Percentiles rank a stretch among this genome's conserved stretches.
phyloP scores from a whole-genome alignment of 1,140 invertebrate genomes.

The Panagrolaimus sp. region DNA sequence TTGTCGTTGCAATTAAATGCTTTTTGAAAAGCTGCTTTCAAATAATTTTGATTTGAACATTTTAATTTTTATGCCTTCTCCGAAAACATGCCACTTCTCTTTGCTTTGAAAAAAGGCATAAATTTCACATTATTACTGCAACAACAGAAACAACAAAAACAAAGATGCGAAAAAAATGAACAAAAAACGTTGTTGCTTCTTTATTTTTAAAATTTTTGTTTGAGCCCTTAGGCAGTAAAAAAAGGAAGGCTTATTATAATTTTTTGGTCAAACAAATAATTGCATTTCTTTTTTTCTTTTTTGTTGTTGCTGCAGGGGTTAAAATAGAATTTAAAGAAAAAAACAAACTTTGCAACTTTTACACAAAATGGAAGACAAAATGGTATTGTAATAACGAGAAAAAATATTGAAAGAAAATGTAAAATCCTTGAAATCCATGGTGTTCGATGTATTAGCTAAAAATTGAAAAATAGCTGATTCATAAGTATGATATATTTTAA shows the following conservation, averaged over 20 bases:
- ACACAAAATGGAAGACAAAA: conserved; percentile 55
- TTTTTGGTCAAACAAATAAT: not conserved
- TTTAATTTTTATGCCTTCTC: too few species aligned
- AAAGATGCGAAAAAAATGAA: not conserved
- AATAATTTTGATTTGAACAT: conserved; percentile 14
- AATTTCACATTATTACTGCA: too few species aligned
- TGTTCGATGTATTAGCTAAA: conserved; percentile 33
- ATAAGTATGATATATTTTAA: not conserved
- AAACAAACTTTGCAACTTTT: conserved; percentile 50
- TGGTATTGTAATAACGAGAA: conserved; percentile 48
- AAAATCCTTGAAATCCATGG: conserved; percentile 48
- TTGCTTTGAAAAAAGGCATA: too few species aligned
- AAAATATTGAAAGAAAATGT: conserved; percentile 44
- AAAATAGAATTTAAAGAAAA: not conserved
- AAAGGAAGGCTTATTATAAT: too few species aligned
- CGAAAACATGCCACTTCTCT: too few species aligned
- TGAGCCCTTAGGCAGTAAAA: not conserved
- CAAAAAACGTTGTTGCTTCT: not conserved
- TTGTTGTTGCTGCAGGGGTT: not conserved
- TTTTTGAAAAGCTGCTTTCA: conserved; percentile 1
- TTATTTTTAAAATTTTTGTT: conserved; percentile 12
- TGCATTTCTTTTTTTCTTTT: not conserved
- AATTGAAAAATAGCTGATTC: not conserved
- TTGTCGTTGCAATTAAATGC: conserved; percentile 12
- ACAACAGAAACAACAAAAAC: conserved; percentile 3